Base-by-base conservation (phyloP, 2,113 vertebrate species). In the Paracyprichromis sp. region DNA sequence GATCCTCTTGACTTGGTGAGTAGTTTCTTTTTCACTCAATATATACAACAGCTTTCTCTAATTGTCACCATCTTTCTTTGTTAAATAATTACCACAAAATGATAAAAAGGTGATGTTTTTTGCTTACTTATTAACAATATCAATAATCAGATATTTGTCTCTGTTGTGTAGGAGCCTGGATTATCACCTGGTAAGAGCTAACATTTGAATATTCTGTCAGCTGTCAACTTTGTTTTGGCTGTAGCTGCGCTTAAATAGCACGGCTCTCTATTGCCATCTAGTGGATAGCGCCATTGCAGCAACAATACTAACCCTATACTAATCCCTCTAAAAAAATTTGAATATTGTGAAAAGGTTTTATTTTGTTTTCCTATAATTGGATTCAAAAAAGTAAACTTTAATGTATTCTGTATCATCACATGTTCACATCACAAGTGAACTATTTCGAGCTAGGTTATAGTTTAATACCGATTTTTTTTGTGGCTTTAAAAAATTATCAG, bases 1-100 rank as follows among this genome's bases (percentile, higher is more conserved):
- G 96, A 95, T 95, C 95, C 96, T 81, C 95, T 59, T 50, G 96
- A 96, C 79, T 83, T 92, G 96, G 96, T 96, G 86, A 96, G 95
- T 94, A 52, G 6, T 78, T 36, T 40, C n/a, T 82, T 16, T 34
- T 5, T 69, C 9, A 11, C 9, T 31, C 31, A 73, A 13, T 17
- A 24, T 17, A 17, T 17, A 17, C 21, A 78, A 13, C 78, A 86
- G 26, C 50, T 57, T 78, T 16, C 26, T 73, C 9, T 34, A 17
- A 16, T 61, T 66, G 7, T 21, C 9, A 43, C 4, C 26, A n/a
- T 71, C 24, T 82, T 43, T 71, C 3, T 2, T 66, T 9, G 4
- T 34, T 24, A 38, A 79, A 80, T n/a, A 40, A 17, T 19, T 43
- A 57, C 53, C 9, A 38, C 34, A 9, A 45, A 29, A 31, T 79